Evolutionary conservation across 2,113 vertebrate genomes (phyloP), one percentile per base, ranked within the genome.

Genomic region (Trematocara macrostoma): DNA sequence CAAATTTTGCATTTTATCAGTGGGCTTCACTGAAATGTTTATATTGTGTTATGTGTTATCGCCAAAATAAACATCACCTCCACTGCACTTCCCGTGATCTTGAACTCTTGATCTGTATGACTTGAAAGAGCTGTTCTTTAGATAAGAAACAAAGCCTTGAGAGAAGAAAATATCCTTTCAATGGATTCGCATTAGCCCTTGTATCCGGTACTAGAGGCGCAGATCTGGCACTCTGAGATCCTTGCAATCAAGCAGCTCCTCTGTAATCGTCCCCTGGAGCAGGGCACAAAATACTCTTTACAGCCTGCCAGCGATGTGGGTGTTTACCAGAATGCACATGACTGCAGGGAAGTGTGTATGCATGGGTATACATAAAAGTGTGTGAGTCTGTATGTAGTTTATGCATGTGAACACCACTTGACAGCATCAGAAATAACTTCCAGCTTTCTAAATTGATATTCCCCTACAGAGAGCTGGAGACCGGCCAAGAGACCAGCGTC

Each of bases 221-320:
- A 61, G 84, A 89, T 92, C 91, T 89, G 86, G 90, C 55, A 35
- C 79, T 79, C 59, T 31, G 8, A 84, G 76, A 85, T 84, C 71
- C 79, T 74, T 71, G 91, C 88, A 95, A 94, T 94, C 91, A 94
- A 92, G 93, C 84, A 81, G 67, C 87, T 88, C 84, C 31, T 84
- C 81, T 74, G 34, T 89, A 90, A 94, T 93, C 52, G 49, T 74
- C 84, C 85, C 87, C 88, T 83, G 52, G 76, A 87, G 91, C 81
- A 6, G 42, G 47, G 49, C 80, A 89, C 79, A 31, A 78, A 89
- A 86, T 42, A 51, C n/a, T 78, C 84, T 29, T 18, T 55, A 74
- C 80, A 78, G 34, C 34, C 84, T 49, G 53, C 61, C 69, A 86
- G 83, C 74, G 47, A 23, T 81, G 79, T 59, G 69, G 59, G 71